Evolutionary conservation across 2,797 vertebrate species (phyloP).

Genomic region (Remorina albescens): DNA sequence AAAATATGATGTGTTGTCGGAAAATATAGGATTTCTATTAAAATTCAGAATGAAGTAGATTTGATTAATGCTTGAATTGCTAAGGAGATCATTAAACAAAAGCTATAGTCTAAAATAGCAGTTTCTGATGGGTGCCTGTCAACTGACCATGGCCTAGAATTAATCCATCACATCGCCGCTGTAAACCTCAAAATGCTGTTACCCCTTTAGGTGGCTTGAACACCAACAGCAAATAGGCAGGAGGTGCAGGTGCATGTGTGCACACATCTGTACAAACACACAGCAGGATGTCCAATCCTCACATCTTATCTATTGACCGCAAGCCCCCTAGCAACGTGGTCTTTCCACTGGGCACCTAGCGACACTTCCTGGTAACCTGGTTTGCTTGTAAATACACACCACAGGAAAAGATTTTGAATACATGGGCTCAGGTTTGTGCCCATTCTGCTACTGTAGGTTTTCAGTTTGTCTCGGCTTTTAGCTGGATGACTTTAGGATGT

Average conservation of each 20-base stretch:
- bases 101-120: not conserved
- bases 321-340: conserved; percentile 16
- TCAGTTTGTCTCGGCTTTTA: not conserved
- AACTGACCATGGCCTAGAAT: not conserved
- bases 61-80: not conserved
- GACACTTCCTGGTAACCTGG: conserved; percentile 31
- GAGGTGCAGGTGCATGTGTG: not conserved
- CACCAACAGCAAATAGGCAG: not conserved
- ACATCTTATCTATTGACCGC: conserved; percentile 38
- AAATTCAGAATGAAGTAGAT: not conserved
- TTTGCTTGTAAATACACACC: not conserved
- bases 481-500: conserved; percentile 29
- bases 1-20: too few species aligned
- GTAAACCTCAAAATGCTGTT: not conserved
- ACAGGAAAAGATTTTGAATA: not conserved
- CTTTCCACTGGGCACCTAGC: conserved; percentile 12
- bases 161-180: not conserved
- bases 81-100: not conserved
- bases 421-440: not conserved
- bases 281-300: conserved; percentile 10
- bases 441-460: not conserved
- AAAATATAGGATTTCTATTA: too few species aligned
- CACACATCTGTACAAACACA: conserved; percentile 7
- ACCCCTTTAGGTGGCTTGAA: not conserved
- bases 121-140: not conserved